A percentile compares a stretch with the other conserved stretches of the same genome.
Conservation (phyloP, 2,113 vertebrate genomes). For the Centropristis striata region DNA sequence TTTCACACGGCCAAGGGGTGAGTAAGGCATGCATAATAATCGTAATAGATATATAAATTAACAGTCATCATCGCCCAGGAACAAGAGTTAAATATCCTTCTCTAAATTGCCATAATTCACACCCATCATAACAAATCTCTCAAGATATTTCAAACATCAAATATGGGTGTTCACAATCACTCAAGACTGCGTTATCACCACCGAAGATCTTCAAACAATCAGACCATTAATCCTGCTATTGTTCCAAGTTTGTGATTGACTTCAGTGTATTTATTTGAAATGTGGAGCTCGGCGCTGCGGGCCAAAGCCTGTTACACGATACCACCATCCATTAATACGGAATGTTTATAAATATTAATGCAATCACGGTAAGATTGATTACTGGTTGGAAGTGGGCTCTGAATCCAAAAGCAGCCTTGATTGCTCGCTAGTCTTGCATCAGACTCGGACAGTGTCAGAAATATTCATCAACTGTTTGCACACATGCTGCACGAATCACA, state of each 20-base stretch:
- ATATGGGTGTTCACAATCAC: not conserved
- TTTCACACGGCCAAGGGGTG: slow-evolving; percentile 83
- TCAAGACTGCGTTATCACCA: slow-evolving; percentile 1
- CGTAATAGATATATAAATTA: slow-evolving; percentile 13
- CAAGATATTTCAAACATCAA: slow-evolving; percentile 14
- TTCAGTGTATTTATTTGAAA: slow-evolving; percentile 60
- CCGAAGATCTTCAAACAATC: slow-evolving; percentile 34
- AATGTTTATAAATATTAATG: slow-evolving; percentile 83
- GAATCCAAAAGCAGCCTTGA: slow-evolving; percentile 58
- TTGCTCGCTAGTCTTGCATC: slow-evolving; percentile 51
- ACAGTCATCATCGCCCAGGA: slow-evolving; percentile 12
- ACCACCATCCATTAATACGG: slow-evolving; percentile 62
- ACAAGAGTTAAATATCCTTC: slow-evolving; percentile 9
- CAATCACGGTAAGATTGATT: slow-evolving; percentile 71
- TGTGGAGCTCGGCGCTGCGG: slow-evolving; percentile 11
- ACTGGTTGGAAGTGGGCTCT: slow-evolving; percentile 27
- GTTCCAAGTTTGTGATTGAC: slow-evolving; percentile 49
- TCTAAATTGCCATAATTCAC: not conserved
- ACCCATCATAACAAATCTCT: slow-evolving; percentile 46
- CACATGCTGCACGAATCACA: not conserved
- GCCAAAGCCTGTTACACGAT: slow-evolving; percentile 59
- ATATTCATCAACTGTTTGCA: slow-evolving; percentile 34
- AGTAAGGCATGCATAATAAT: slow-evolving; percentile 48
- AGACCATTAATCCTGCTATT: slow-evolving; percentile 47
- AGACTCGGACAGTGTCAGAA: slow-evolving; percentile 54